Evolutionary conservation across 2,888 invertebrate genomes (phyloP).

Genomic region (Caenorhabditis sulstoni): DNA sequence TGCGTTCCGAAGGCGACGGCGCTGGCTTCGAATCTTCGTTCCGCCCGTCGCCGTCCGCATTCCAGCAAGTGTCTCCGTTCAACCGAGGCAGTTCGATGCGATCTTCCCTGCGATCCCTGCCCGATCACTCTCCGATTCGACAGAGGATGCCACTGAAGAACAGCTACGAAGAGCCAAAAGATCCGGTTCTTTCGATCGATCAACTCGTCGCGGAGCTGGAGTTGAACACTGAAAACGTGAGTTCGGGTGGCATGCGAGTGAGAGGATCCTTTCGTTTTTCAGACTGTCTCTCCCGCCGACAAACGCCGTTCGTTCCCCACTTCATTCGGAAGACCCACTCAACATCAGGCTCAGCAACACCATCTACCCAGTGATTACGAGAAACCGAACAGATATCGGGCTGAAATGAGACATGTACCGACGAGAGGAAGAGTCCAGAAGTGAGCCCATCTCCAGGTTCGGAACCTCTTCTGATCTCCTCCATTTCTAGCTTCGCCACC

Average conservation of each 20-base stretch:
- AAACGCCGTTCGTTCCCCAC: constrained; percentile 73
- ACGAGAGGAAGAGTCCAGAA: constrained; percentile 50
- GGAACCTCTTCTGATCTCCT: too few species aligned
- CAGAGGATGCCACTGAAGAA: constrained; percentile 10
- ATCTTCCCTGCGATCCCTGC: constrained; percentile 62
- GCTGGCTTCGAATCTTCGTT: constrained; percentile 6
- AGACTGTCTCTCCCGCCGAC: constrained; percentile 57
- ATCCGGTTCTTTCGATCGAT: constrained; percentile 76
- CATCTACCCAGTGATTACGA: constrained; percentile 51
- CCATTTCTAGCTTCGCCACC: constrained; percentile 16
- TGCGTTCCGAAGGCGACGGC: constrained; percentile 65
- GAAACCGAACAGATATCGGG: constrained; percentile 49
- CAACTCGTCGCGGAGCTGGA: constrained; percentile 79
- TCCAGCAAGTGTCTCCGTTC: constrained; percentile 65
- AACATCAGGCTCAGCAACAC: constrained; percentile 35
- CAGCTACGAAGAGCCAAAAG: constrained; percentile 44
- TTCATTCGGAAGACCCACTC: constrained; percentile 34
- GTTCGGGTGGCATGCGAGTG: constrained; percentile 28
- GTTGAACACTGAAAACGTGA: constrained; percentile 73
- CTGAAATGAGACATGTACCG: constrained; percentile 47
- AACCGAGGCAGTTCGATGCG: constrained; percentile 55
- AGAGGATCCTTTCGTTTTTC: background rate
- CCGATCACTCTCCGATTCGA: constrained; percentile 63
- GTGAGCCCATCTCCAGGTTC: constrained; percentile 6
- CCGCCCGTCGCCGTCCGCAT: constrained; percentile 70